Evolutionary conservation across 1,140 invertebrate genomes (phyloP), one percentile per base, ranked within the genome.

Genomic region (Myzus persicae): DNA sequence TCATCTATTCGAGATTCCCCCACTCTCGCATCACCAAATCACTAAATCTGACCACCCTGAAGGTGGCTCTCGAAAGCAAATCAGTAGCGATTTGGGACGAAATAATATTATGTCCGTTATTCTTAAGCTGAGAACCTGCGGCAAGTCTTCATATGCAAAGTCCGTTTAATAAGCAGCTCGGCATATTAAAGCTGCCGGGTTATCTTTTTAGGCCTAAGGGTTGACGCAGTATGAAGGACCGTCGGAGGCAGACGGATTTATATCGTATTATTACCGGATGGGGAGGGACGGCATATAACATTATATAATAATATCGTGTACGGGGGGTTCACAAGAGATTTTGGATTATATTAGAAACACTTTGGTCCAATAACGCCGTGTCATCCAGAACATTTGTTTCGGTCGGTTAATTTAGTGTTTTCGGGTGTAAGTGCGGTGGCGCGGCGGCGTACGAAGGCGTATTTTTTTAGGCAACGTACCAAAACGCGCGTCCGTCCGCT

Each of bases 391-490:
- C 89, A 59, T 90, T 90, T 59, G 87, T 89, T 44, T 90, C 38
- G 54, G 38, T 76, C 90, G 54, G 90, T 76, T 67, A 31, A 90
- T 90, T 59, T 90, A 67, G 87, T 38, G 46, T 51, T 89, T 44
- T 89, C 46, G 44, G 54, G 54, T 26, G 89, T 90, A 48, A 54
- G 88, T 48, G 88, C 88, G 88, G 48, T 40, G 89, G 31, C 84
- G 46, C 26, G 88, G 42, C 84, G 84, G 40, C 42, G 51, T 40
- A 38, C 51, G 90, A 76, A 91, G 90, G 54, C 42, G 67, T 91
- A 91, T 91, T 91, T 76, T 91, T 91, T 76, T 92, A 92, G 91
- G 91, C 91, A 92, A 92, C 44, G 59, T 81, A 92, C 91, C 91
- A 92, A 81, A 92, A 92, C 67, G 76, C 82, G 84, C 67, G 76